These are phyloP conservation scores for Bubo blakistoni DNA, from an alignment of 2,113 vertebrate species.

Conservation along the genomic window DNA sequence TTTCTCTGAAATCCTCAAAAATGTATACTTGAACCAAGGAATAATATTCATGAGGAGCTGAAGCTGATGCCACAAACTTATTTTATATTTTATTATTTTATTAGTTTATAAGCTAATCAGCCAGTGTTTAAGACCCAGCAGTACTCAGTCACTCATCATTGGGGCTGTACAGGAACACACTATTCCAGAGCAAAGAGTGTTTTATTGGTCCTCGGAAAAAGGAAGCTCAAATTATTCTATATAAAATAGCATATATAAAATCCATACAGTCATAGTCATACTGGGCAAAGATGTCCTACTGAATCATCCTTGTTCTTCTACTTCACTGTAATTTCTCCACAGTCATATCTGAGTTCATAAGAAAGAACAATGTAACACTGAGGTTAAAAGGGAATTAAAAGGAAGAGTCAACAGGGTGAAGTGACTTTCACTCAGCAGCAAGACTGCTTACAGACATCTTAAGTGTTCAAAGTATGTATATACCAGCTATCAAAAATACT, in stretches of 20 bases:
- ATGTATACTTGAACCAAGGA: rapidly evolving
- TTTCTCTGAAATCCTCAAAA: background rate
- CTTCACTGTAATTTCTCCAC: background rate
- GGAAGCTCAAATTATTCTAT: background rate
- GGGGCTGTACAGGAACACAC: background rate
- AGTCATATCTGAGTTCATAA: background rate
- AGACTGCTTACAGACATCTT: background rate
- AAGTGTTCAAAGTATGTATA: background rate
- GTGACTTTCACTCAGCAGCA: background rate
- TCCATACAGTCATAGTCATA: background rate
- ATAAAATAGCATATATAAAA: background rate
- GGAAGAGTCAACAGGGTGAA: background rate
- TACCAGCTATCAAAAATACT: background rate
- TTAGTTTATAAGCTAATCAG: background rate
- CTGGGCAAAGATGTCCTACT: background rate
- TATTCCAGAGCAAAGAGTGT: background rate
- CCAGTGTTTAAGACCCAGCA: background rate
- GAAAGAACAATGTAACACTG: background rate
- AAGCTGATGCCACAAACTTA: background rate
- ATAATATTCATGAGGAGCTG: background rate
- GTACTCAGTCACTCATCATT: rapidly evolving
- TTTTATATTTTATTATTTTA: background rate
- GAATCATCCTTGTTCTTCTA: background rate
- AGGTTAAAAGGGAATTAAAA: background rate
- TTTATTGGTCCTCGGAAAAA: background rate